Base-by-base conservation (phyloP, 2,888 invertebrate genomes). In the Xestia c-nigrum region DNA sequence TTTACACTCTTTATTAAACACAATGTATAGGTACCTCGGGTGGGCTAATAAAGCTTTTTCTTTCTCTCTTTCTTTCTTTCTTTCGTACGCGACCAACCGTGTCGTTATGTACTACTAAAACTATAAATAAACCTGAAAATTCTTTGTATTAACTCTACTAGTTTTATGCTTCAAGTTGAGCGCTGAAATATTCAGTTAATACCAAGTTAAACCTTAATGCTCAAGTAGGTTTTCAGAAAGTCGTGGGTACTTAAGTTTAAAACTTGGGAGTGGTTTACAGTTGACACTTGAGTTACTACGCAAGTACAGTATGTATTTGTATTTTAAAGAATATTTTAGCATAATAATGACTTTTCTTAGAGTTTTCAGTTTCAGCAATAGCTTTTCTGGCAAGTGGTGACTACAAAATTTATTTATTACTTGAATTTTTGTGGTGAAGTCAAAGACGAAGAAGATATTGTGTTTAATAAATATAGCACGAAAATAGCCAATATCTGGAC, bases 181-280 rank as follows among this genome's bases (percentile, higher is more conserved):
- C 61, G 46, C 14, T 77, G 19, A 67, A 76, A 81, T 77, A 68
- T 71, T 70, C 47, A 68, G 61, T 72, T 71, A 59, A 59, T 55
- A 40, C 40, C 38, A 71, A 71, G 76, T 73, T 68, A 59, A 47
- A 73, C 46, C 57, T 67, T 72, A 67, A 46, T 19, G 14, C 64
- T 59, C 57, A 57, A 57, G 73, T 59, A 61, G 52, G 67, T 67
- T 70, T 81, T 77, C 7, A 31, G 57, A 67, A 71, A 77, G 63
- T 71, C 21, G 5, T 46, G 6, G 21, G 43, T 67, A 55, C 24
- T 73, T 64, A 76, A 63, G 40, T 81, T 81, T 61, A 31, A n/a
- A 50, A 67, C 21, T 67, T 66, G 24, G 38, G 19, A 72, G 61
- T 64, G 38, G 38, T 69, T 76, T 46, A 38, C 59, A 75, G 57